phyloP scores from a whole-genome alignment of 2,888 invertebrate species.

The Chalcis sispes region DNA sequence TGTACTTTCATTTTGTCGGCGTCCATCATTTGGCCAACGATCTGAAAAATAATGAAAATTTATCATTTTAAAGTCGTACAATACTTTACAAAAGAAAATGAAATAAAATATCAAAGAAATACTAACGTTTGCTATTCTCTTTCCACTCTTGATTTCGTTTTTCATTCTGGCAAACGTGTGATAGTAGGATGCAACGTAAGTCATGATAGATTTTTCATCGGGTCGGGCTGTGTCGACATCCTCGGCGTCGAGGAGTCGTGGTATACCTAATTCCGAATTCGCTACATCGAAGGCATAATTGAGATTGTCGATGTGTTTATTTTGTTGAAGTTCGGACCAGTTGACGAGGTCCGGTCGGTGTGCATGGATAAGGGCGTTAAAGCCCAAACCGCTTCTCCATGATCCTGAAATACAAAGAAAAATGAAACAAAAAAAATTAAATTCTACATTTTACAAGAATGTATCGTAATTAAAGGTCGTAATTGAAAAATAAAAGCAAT shows the following conservation, averaged over 20 bases:
- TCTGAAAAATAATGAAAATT: slow-evolving; percentile 78
- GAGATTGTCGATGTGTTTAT: slow-evolving; percentile 94
- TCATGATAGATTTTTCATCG: slow-evolving; percentile 99
- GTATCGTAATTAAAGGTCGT: no score
- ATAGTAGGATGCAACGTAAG: slow-evolving; percentile 99
- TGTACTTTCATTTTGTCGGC: slow-evolving; percentile 93
- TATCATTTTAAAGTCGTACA: background rate
- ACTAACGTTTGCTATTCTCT: slow-evolving; percentile 96
- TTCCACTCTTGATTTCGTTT: slow-evolving; percentile 97
- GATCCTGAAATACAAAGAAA: slow-evolving; percentile 78
- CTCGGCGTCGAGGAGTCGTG: slow-evolving; percentile 95
- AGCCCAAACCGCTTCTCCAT: slow-evolving; percentile 97
- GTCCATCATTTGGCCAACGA: slow-evolving; percentile 97
- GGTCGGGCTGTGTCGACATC: slow-evolving; percentile 96
- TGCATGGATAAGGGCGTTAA: slow-evolving; percentile 98
- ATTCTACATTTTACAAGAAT: no score
- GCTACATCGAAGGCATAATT: slow-evolving; percentile 99
- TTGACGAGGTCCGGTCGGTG: slow-evolving; percentile 97
- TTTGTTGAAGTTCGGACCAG: slow-evolving; percentile 87
- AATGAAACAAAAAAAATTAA: background rate
- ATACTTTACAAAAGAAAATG: background rate
- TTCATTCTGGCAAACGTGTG: slow-evolving; percentile 99
- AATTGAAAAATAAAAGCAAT: no score
- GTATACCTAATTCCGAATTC: slow-evolving; percentile 94
- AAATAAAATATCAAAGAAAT: background rate